Evolutionary conservation across 2,113 vertebrate species (phyloP).

Genomic region (Plotosus lineatus): DNA sequence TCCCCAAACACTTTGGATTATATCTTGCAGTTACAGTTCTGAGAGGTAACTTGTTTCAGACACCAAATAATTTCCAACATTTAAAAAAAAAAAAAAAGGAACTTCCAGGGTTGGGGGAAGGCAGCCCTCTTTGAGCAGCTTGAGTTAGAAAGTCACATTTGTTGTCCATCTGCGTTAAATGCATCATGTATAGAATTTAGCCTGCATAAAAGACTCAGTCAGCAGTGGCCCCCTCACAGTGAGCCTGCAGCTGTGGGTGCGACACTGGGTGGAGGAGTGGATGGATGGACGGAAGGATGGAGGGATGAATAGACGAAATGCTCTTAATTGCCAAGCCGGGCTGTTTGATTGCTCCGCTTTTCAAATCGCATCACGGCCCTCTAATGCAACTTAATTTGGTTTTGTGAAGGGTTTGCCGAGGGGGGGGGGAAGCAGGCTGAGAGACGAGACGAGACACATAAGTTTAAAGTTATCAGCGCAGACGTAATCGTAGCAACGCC

Average conservation of each 20-base stretch:
- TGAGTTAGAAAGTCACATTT: constrained; percentile 57
- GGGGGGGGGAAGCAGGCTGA: constrained; percentile 27
- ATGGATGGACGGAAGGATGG: constrained; percentile 69
- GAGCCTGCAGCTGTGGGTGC: constrained; percentile 68
- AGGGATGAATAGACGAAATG: constrained; percentile 71
- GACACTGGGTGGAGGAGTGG: constrained; percentile 67
- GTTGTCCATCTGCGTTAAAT: constrained; percentile 72
- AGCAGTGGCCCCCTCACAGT: constrained; percentile 45
- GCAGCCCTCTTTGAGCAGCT: background rate
- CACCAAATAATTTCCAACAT: background rate
- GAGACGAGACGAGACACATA: constrained; percentile 52
- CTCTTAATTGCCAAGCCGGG: constrained; percentile 77
- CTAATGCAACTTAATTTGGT: constrained; percentile 79
- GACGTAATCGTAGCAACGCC: constrained; percentile 67
- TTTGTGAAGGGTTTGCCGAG: constrained; percentile 66
- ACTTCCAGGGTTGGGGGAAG: no score
- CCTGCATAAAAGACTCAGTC: constrained; percentile 49
- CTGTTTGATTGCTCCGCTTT: constrained; percentile 78
- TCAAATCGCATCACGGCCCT: constrained; percentile 75
- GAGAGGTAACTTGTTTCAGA: no score
- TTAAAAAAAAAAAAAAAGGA: constrained; percentile 4
- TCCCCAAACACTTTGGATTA: background rate
- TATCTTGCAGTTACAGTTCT: background rate
- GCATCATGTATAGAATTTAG: constrained; percentile 59
- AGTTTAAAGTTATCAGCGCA: constrained; percentile 63